phyloP scores from a whole-genome alignment of 2,888 invertebrate species.

The Dysmachus trigonus region DNA sequence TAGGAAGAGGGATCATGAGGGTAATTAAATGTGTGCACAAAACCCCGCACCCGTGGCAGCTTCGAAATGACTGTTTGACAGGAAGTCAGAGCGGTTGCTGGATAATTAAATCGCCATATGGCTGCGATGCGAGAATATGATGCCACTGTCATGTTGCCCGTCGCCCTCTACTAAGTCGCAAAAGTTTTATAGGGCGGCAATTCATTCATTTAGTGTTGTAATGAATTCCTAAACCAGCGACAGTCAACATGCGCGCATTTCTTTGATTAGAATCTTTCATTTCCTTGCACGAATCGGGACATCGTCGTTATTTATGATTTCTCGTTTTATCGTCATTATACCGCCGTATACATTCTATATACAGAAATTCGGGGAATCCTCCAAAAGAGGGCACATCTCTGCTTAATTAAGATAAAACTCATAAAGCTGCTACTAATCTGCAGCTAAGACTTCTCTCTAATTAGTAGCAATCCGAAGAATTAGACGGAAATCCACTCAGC shows the following conservation, averaged over 20 bases:
- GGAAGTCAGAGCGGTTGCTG: not conserved
- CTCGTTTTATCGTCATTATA: slow-evolving; percentile 6
- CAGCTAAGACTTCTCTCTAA: slow-evolving; percentile 10
- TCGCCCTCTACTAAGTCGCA: not conserved
- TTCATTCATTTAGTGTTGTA: not conserved
- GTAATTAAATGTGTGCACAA: not conserved
- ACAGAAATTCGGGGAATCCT: not conserved
- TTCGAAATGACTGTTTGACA: not conserved
- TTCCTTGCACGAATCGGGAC: not conserved
- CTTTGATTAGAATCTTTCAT: slow-evolving; percentile 4
- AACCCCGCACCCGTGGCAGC: not conserved
- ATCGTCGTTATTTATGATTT: slow-evolving; percentile 4
- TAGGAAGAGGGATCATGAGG: not conserved
- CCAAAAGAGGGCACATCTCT: not conserved
- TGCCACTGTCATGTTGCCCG: not conserved
- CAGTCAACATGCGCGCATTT: not conserved
- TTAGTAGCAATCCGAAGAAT: slow-evolving; percentile 33
- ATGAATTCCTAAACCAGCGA: not conserved
- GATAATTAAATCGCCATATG: not conserved
- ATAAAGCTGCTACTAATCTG: slow-evolving; percentile 29
- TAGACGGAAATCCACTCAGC: slow-evolving; percentile 31
- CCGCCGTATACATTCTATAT: not conserved
- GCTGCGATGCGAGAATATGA: not conserved
- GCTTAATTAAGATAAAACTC: slow-evolving; percentile 31
- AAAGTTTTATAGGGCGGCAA: not conserved